These are phyloP conservation scores for Enteromius treurensis DNA, from an alignment of 2,797 vertebrate genomes.

Conservation along the genomic window DNA sequence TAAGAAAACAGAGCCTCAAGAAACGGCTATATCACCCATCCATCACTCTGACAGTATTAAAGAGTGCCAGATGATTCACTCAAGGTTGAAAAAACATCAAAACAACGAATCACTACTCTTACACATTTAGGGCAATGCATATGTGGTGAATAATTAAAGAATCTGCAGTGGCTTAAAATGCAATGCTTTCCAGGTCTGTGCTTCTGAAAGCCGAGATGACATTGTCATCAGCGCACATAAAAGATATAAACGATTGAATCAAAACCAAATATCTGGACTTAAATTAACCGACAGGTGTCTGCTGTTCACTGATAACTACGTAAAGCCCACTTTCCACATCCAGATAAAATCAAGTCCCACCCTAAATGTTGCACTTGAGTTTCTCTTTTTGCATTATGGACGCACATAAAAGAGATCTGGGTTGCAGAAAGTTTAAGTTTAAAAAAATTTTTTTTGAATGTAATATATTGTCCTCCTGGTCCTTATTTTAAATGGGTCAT, in stretches of 20 bases:
- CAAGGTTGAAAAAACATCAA: background rate
- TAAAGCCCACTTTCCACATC: background rate
- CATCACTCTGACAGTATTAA: background rate
- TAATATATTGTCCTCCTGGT: no score
- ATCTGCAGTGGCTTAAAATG: background rate
- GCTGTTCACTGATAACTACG: background rate
- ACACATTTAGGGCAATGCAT: background rate
- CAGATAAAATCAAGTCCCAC: background rate
- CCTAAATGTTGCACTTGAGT: background rate
- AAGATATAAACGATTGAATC: background rate
- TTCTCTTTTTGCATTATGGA: background rate
- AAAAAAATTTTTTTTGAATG: no score
- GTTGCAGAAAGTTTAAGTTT: no score
- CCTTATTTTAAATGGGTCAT: no score
- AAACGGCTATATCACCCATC: background rate
- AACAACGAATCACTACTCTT: background rate
- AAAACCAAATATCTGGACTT: background rate
- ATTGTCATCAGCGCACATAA: background rate
- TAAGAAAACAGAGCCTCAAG: constrained; percentile 37
- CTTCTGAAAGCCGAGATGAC: background rate
- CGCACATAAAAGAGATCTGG: background rate
- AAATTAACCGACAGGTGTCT: background rate
- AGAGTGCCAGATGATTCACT: background rate
- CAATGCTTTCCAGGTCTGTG: background rate
- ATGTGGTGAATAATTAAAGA: background rate